These are phyloP conservation scores for Pygocentrus nattereri DNA, from an alignment of 2,797 vertebrate species.

Conservation along the genomic window DNA sequence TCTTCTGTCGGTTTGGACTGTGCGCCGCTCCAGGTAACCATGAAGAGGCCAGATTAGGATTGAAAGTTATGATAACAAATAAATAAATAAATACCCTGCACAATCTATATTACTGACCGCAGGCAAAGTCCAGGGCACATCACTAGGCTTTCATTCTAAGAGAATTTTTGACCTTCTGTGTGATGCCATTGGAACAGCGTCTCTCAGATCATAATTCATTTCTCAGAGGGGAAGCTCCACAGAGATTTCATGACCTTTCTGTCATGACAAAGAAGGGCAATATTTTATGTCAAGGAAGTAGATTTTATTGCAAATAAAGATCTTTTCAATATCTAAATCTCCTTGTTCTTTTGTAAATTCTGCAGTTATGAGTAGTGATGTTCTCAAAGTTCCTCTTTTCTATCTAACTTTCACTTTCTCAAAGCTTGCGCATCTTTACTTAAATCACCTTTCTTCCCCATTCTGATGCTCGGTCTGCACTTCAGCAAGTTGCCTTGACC, in stretches of 20 bases:
- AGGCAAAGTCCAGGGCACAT: constrained; percentile 41
- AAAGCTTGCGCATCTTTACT: no score
- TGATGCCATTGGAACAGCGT: constrained; percentile 14
- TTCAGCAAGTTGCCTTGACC: no score
- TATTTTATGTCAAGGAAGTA: neutral
- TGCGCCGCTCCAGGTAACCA: constrained; percentile 37
- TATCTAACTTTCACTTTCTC: no score
- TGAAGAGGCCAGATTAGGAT: constrained; percentile 55
- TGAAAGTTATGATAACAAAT: constrained; percentile 35
- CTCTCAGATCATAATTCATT: constrained; percentile 28
- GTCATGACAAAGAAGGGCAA: constrained; percentile 8
- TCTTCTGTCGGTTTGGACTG: constrained; percentile 42
- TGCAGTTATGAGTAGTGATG: no score
- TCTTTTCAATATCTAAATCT: neutral
- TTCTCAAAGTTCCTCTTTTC: no score
- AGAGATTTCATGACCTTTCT: constrained; percentile 34
- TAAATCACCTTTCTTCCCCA: no score
- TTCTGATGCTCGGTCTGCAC: no score
- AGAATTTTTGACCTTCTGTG: constrained; percentile 42
- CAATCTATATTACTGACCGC: constrained; percentile 52
- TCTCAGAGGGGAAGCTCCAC: constrained; percentile 8
- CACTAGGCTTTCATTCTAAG: constrained; percentile 34
- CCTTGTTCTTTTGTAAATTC: neutral
- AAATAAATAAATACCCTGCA: constrained; percentile 29
- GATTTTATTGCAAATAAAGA: neutral